Conservation (phyloP, 53 echinoderm and acorn worm species). For the Echinometra lucunter region DNA sequence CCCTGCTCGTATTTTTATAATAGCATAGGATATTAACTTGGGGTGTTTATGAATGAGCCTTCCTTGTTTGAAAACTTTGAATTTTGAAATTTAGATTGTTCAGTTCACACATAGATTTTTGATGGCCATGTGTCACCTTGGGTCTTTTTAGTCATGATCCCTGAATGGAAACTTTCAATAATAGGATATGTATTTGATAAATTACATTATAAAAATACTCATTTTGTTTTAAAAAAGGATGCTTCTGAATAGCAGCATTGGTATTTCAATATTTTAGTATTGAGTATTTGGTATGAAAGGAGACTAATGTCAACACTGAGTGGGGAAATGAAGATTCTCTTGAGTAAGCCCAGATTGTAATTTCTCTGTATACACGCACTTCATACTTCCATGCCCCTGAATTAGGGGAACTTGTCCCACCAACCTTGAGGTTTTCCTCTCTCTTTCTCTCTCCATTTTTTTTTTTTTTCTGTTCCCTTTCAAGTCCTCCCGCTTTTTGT, state of each 20-base stretch:
- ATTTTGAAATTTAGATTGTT: too few species aligned
- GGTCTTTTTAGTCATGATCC: too few species aligned
- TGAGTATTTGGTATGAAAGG: neutral
- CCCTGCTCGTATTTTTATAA: too few species aligned
- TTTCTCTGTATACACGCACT: constrained; percentile 47
- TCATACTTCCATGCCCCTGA: constrained; percentile 50
- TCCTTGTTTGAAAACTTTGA: too few species aligned
- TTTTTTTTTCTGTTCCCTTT: constrained; percentile 1
- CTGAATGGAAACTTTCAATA: too few species aligned
- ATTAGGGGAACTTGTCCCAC: neutral
- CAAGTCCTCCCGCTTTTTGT: constrained; percentile 16
- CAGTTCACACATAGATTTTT: too few species aligned
- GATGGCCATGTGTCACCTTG: too few species aligned
- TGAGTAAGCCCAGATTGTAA: neutral
- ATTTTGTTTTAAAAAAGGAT: neutral
- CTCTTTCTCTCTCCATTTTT: neutral
- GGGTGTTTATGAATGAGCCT: too few species aligned
- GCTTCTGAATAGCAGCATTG: neutral
- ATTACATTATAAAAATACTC: neutral
- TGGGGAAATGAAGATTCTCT: neutral
- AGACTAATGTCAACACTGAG: neutral
- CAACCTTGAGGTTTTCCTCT: neutral
- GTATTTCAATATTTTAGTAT: neutral
- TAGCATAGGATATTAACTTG: too few species aligned
- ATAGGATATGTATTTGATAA: too few species aligned